Evolutionary conservation across 30 jellyfish, hydroid and myxozoan species (phyloP), one percentile per base, ranked within the genome.

Genomic region (Aurelia sp.): DNA sequence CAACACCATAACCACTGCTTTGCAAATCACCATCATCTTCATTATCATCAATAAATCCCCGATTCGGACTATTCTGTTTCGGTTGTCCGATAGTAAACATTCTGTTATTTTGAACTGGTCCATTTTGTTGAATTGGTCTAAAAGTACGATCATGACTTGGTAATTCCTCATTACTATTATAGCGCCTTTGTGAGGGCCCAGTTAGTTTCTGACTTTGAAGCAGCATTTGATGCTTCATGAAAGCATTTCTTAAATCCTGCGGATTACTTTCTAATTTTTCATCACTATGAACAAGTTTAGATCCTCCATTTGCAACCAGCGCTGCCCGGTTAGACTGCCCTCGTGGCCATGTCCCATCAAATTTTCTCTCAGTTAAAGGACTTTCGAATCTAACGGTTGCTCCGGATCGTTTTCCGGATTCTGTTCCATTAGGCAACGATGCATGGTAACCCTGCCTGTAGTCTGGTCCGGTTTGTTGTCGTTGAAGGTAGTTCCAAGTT

Each of bases 171-270:
- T 66, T 60, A 62, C 93, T 84, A 76, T 62, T 71, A 53, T 71
- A 76, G 10, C 81, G 93, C 53, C 93, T 35, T 37, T 84, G 93
- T 47, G 92, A 27, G 21, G 72, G 44, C 2, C 87, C 87, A 0
- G 81, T 81, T 17, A 12, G 75, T 73, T 76, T 59, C 22, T 66
- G 86, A 20, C 27, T 64, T 48, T 81, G 90, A 30, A 78, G 48
- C 12, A 90, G 85, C 23, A 68, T 30, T 33, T 87, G 96, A 87
- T 87, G 96, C 78, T 63, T 87, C 59, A 77, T n/a, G 71, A 52
- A 87, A 4, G 90, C 90, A 58, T 67, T 53, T 19, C 90, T 59
- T 37, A 76, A 60, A 23, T 76, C 90, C 37, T 76, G 90, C 0
- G 93, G 80, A 62, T 72, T 84, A 37, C 86, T 84, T 3, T 74